Conservation (phyloP, 2,797 vertebrate species). For the Pseudomugil gertrudae region DNA sequence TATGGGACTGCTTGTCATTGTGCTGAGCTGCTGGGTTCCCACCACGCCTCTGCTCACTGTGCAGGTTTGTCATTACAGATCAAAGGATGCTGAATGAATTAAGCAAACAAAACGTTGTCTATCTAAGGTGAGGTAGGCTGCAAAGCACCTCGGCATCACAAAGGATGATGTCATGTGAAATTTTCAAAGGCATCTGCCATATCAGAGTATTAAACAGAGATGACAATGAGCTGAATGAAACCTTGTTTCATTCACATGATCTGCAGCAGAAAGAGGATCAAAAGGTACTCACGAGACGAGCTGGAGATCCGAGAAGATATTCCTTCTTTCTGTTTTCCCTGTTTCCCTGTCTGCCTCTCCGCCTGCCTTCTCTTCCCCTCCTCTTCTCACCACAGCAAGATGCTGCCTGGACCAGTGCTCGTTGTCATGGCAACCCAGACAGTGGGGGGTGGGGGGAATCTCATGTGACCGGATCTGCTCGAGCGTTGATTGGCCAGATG, state of each 20-base stretch:
- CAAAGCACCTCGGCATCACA: constrained; percentile 61
- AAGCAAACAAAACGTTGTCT: constrained; percentile 57
- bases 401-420: constrained; percentile 83
- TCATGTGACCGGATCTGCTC: constrained; percentile 70
- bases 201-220: constrained; percentile 29
- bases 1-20: constrained; percentile 46
- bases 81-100: constrained; percentile 34
- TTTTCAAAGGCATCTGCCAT: constrained; percentile 60
- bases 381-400: constrained; percentile 78
- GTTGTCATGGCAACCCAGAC: constrained; percentile 81
- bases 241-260: constrained; percentile 1
- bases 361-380: constrained; percentile 41
- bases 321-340: constrained; percentile 47
- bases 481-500: constrained; percentile 60
- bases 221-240: constrained; percentile 26
- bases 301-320: constrained; percentile 38
- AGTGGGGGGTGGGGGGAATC: constrained; percentile 38
- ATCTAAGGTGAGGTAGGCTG: constrained; percentile 59
- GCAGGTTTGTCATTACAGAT: constrained; percentile 39
- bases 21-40: constrained; percentile 41
- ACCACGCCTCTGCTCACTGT: constrained; percentile 46
- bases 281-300: constrained; percentile 72
- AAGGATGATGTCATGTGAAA: constrained; percentile 69
- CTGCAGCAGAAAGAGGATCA: constrained; percentile 16
- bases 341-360: constrained; percentile 42